These are phyloP conservation scores for Pogoniulus pusillus DNA, from an alignment of 2,797 vertebrate species.

Conservation along the genomic window DNA sequence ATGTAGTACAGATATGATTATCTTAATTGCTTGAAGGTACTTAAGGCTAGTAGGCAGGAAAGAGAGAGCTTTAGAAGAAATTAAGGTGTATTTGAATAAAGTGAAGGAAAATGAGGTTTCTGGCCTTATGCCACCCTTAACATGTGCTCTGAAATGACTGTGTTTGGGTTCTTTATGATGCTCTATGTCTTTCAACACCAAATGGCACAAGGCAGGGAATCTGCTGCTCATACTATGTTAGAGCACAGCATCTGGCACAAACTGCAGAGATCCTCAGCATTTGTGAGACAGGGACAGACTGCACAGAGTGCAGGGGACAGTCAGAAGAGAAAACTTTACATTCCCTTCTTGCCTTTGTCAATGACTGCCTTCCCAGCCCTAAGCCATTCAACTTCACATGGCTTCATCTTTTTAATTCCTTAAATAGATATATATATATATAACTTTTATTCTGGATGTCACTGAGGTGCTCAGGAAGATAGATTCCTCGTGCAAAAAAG, in stretches of 20 bases:
- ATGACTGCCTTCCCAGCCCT: background rate
- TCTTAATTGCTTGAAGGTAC: background rate
- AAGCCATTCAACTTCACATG: background rate
- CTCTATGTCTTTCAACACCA: background rate
- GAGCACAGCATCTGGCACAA: background rate
- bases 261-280: background rate
- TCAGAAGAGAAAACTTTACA: background rate
- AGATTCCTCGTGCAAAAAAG: background rate
- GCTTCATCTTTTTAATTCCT: background rate
- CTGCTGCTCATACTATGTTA: background rate
- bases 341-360: background rate
- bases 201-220: background rate
- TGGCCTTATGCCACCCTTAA: background rate
- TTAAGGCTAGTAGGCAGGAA: background rate
- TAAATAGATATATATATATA: accelerated
- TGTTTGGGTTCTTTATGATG: background rate
- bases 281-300: background rate
- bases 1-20: background rate
- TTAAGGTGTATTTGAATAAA: background rate
- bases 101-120: slow-evolving; percentile 9
- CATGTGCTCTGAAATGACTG: background rate
- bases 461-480: background rate
- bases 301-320: background rate
- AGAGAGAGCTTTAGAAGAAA: slow-evolving; percentile 1
- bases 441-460: background rate